Percentiles rank a stretch among this genome's conserved stretches.
Conservation (phyloP, 23 tunicate genomes). For the Styela clava region DNA sequence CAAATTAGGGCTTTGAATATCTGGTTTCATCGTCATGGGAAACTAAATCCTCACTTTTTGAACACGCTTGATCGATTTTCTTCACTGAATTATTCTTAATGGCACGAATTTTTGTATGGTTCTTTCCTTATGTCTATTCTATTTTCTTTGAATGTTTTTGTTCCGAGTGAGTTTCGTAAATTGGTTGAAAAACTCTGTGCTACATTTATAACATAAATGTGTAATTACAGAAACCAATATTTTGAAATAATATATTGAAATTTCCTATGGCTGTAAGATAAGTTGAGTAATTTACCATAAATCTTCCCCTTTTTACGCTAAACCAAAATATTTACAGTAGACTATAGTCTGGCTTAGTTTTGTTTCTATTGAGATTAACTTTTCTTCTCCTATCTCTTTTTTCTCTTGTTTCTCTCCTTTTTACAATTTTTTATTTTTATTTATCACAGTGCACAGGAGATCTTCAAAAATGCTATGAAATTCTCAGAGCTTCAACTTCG, state of each 20-base stretch:
- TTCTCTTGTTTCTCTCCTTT: neutral
- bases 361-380: neutral
- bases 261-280: too few relatives aligned
- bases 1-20: neutral
- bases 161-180: too few relatives aligned
- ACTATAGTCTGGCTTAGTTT: neutral
- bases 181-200: too few relatives aligned
- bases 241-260: too few relatives aligned
- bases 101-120: too few relatives aligned
- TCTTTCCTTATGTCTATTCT: too few relatives aligned
- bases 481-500: constrained; percentile 60
- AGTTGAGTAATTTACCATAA: too few relatives aligned
- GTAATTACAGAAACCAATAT: too few relatives aligned
- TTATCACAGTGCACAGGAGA: constrained; percentile 59
- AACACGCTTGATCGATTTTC: neutral
- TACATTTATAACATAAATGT: too few relatives aligned
- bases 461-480: constrained; percentile 47
- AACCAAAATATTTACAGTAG: neutral
- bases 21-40: neutral
- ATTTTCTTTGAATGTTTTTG: too few relatives aligned
- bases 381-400: neutral
- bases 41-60: neutral
- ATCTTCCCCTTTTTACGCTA: too few relatives aligned
- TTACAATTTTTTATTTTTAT: neutral
- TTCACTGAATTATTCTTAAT: too few relatives aligned